phyloP scores from a whole-genome alignment of 1,140 invertebrate species.

The Acromyrmex charruanus region DNA sequence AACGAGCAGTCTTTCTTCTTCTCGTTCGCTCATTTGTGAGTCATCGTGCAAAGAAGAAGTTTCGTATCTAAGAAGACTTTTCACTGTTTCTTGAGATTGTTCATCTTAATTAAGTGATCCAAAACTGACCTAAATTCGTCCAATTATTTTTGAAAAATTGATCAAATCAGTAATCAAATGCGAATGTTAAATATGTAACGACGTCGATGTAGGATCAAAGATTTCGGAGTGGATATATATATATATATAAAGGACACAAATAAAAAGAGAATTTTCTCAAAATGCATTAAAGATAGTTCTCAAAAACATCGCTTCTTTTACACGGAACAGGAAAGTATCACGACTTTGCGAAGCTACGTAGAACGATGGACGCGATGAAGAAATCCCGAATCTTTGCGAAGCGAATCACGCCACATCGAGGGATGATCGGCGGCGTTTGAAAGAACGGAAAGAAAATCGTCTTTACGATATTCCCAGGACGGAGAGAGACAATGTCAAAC shows the following conservation, averaged over 20 bases:
- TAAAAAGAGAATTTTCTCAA: not conserved
- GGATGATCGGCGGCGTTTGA: slow-evolving; percentile 50
- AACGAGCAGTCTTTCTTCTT: not conserved
- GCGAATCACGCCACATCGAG: slow-evolving; percentile 54
- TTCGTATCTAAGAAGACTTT: not conserved
- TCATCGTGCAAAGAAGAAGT: not conserved
- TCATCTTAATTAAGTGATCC: not conserved
- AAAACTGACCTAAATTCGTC: not conserved
- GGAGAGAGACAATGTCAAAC: slow-evolving; percentile 40
- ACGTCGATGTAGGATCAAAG: not conserved
- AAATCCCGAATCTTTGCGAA: slow-evolving; percentile 5
- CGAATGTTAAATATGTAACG: not conserved
- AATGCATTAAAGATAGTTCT: not conserved
- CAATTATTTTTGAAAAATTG: slow-evolving; percentile 13
- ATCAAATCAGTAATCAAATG: not conserved
- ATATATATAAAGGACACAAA: not conserved
- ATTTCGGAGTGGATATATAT: not conserved
- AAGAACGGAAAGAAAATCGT: slow-evolving; percentile 1
- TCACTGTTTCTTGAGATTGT: not conserved
- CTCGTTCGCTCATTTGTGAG: not conserved
- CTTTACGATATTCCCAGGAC: not conserved
- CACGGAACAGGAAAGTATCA: not conserved
- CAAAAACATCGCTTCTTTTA: too few species aligned
- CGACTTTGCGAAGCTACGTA: not conserved
- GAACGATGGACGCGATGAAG: slow-evolving; percentile 28